Evolutionary conservation across 2,888 invertebrate species (phyloP).

Genomic region (Gandaritis pyraliata): DNA sequence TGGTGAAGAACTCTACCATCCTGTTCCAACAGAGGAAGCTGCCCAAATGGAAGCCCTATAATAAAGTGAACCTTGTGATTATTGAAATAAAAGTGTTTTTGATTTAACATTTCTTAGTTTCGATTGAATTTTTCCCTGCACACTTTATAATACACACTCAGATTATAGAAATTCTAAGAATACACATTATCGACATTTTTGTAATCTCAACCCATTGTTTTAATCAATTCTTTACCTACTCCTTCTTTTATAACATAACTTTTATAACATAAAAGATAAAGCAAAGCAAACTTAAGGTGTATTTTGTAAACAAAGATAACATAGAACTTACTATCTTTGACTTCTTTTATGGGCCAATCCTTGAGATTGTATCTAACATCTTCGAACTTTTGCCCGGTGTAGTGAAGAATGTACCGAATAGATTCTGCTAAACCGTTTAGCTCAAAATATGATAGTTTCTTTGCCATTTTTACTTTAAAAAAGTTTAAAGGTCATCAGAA

Average conservation of each 20-base stretch:
- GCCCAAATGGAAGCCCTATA: constrained; percentile 64
- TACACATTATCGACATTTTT: too few relatives aligned
- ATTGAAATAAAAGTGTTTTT: too few relatives aligned
- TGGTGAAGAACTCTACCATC: constrained; percentile 59
- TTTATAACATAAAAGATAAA: too few relatives aligned
- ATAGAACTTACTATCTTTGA: constrained; percentile 63
- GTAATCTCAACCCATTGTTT: too few relatives aligned
- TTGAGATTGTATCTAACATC: constrained; percentile 58
- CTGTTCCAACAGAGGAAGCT: constrained; percentile 69
- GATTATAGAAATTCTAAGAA: too few relatives aligned
- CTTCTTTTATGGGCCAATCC: constrained; percentile 58
- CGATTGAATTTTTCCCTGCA: too few relatives aligned
- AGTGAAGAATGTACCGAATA: constrained; percentile 68
- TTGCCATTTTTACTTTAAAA: constrained; percentile 50
- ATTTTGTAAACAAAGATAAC: too few relatives aligned
- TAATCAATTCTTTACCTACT: too few relatives aligned
- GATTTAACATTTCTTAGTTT: too few relatives aligned
- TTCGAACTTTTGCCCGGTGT: constrained; percentile 68
- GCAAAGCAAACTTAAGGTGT: too few relatives aligned
- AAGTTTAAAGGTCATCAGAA: background rate
- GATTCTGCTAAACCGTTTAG: constrained; percentile 63
- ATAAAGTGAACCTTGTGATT: background rate
- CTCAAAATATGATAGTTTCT: constrained; percentile 61
- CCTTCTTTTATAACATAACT: too few relatives aligned
- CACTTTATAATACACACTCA: too few relatives aligned